Percentiles rank a stretch among this genome's conserved stretches.
Conservation (phyloP, 2,113 vertebrate genomes). For the Antennarius striatus region DNA sequence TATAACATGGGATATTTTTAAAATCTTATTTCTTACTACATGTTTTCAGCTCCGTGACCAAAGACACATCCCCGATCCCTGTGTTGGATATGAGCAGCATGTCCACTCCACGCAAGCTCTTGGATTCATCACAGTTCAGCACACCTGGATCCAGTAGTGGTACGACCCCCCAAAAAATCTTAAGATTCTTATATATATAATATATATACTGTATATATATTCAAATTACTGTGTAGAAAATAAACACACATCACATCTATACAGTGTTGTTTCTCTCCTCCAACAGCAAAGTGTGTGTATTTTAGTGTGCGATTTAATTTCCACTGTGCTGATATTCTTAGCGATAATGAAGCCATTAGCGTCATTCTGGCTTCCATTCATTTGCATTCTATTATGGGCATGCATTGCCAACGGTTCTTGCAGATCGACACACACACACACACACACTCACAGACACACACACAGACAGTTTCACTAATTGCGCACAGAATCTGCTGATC, state of each 20-base stretch:
- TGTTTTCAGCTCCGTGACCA: conserved; percentile 78
- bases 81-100: conserved; percentile 88
- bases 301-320: conserved; percentile 42
- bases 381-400: conserved; percentile 65
- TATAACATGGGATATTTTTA: neutral
- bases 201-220: neutral
- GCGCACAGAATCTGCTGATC: conserved; percentile 29
- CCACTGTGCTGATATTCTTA: conserved; percentile 32
- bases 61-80: conserved; percentile 85
- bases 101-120: conserved; percentile 90
- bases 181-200: neutral
- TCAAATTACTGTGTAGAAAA: neutral
- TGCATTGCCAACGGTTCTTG: neutral
- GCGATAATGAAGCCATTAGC: conserved; percentile 67
- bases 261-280: conserved; percentile 5
- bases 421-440: conserved; percentile 1
- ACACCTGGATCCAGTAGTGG: conserved; percentile 82
- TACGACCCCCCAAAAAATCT: conserved; percentile 62
- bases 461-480: neutral
- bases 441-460: conserved; percentile 10
- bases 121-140: conserved; percentile 88
- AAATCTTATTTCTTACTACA: conserved; percentile 8
- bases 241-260: conserved; percentile 10
- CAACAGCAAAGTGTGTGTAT: conserved; percentile 27
- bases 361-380: conserved; percentile 46